Evolutionary conservation across 2,888 invertebrate genomes (phyloP), one percentile per base, ranked within the genome.

Genomic region (Rotaria socialis): DNA sequence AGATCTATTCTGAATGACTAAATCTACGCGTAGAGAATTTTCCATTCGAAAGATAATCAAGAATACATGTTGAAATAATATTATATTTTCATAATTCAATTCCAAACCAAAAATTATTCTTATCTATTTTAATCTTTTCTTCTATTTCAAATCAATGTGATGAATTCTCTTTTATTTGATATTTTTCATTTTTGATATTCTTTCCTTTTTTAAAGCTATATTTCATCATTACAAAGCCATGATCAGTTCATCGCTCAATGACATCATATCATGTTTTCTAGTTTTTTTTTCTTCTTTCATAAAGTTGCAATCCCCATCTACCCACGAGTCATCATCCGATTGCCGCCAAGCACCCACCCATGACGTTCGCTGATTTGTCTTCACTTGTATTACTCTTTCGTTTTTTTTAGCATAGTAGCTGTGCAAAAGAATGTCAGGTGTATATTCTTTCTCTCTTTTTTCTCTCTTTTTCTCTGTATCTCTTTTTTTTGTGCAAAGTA

Each of bases 201-300:
- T 50, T 5, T 50, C 16, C 16, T 52, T 16, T 52, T 52, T 16
- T 52, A 16, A 11, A 55, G 4, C 2, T 22, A 7, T 22, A 55
- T 55, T 55, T 55, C 35, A 35, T 41, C 67, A 67, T 67, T 67
- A 35, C 35, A 67, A 67, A 35, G 35, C 35, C 35, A 67, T 67
- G 67, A 67, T 27, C 67, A 67, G 67, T 67, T 35, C 14, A 67
- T 67, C 35, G 35, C 19, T 67, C 67, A 67, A 67, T 67, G 67
- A 67, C 67, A 67, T 41, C 35, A 67, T 67, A 67, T 35, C 5
- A 67, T 67, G 67, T 67, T 67, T 67, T 67, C 67, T 67, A 2
- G 3, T 67, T 67, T 67, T 67, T 67, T 67, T 67, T 35, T 11
- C 11, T 16, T 10, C 24, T 27, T 7, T 67, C 11, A 67, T 67